Conservation (phyloP, 53 echinoderm and acorn worm species). For the Luidia sarsii region DNA sequence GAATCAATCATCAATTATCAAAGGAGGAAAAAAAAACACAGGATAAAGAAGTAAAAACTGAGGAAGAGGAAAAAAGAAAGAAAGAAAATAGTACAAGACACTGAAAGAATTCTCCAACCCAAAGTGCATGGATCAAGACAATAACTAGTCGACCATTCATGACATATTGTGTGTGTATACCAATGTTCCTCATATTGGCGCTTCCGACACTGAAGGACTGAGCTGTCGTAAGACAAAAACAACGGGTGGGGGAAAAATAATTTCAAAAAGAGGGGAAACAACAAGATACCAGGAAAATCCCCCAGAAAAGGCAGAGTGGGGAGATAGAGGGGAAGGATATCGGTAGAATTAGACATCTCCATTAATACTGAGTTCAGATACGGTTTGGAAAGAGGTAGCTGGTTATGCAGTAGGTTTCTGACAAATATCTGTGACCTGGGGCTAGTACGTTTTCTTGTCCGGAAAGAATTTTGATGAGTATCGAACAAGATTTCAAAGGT, state of each 20-base stretch:
- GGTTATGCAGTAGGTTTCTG: not conserved
- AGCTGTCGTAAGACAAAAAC: slow-evolving; percentile 18
- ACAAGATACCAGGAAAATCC: too few species aligned
- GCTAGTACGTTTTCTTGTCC: too few species aligned
- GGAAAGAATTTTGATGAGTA: too few species aligned
- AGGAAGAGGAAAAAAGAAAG: slow-evolving; percentile 33
- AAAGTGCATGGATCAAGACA: slow-evolving; percentile 1
- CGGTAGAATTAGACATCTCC: too few species aligned
- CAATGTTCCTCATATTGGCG: slow-evolving; percentile 16
- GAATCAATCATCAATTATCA: too few species aligned
- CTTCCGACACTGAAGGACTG: slow-evolving; percentile 42
- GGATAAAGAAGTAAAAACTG: not conserved
- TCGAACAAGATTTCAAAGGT: too few species aligned
- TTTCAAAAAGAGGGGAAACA: not conserved
- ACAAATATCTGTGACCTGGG: slow-evolving; percentile 11
- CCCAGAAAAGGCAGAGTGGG: too few species aligned
- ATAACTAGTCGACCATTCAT: slow-evolving; percentile 5
- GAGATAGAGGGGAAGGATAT: too few species aligned
- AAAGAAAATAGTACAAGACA: not conserved
- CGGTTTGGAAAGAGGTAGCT: too few species aligned
- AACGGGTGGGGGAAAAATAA: not conserved
- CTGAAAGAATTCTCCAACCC: slow-evolving; percentile 31
- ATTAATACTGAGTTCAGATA: too few species aligned
- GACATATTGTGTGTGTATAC: too few species aligned
- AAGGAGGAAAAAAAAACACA: not conserved